Conservation (phyloP, 1,140 invertebrate genomes). For the Chlorops oryzae region DNA sequence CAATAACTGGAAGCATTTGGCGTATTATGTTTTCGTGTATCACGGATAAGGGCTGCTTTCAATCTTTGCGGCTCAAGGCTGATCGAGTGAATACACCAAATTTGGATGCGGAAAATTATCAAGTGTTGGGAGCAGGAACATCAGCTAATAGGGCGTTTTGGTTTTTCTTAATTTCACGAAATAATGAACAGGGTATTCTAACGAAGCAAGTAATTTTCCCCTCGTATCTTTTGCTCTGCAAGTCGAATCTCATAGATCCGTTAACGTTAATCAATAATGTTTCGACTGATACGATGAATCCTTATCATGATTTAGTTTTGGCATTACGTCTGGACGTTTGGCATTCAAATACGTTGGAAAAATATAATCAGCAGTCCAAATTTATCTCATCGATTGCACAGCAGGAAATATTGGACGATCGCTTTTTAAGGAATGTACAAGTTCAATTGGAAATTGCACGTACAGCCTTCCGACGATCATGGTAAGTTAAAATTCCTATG, state of each 20-base stretch:
- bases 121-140: conserved; percentile 20
- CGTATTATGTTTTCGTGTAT: too few species aligned
- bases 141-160: conserved; percentile 18
- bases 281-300: conserved; percentile 18
- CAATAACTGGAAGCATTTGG: conserved; percentile 1
- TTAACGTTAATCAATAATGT: conserved; percentile 8
- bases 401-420: conserved; percentile 7
- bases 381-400: conserved; percentile 15
- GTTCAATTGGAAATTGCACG: too few species aligned
- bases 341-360: conserved; percentile 11
- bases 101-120: conserved; percentile 8
- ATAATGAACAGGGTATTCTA: conserved; percentile 21
- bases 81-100: not conserved
- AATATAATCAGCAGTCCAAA: conserved; percentile 4
- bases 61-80: too few species aligned
- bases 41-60: too few species aligned
- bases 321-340: conserved; percentile 25
- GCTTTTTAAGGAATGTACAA: too few species aligned
- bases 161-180: conserved; percentile 21
- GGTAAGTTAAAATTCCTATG: too few species aligned
- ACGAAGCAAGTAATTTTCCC: not conserved
- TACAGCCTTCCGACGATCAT: too few species aligned
- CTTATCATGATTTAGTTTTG: conserved; percentile 19
- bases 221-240: conserved; percentile 17
- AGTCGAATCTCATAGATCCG: conserved; percentile 12